Base-by-base conservation (phyloP, 2,797 vertebrate species). In the Heliangelus exortis region DNA sequence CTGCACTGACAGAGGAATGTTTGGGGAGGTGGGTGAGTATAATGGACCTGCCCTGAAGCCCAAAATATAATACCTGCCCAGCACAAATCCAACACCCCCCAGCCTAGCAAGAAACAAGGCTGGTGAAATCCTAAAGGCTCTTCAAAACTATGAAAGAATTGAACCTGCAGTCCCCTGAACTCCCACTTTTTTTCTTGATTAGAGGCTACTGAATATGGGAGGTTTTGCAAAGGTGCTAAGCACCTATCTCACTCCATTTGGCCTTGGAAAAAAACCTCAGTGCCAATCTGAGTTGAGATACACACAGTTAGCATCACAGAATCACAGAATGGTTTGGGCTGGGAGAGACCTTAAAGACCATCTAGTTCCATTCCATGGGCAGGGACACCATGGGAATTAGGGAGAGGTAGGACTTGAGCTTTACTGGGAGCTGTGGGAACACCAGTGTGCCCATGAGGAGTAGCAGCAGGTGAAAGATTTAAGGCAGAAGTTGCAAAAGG, bases 391-490 rank as follows among this genome's bases (percentile, higher is more conserved):
- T 47, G 47, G 19, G 47, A 10, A 47, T 47, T 9, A 21, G 14
- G 15, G 12, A 53, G 39, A 72, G 36, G 9, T 9, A 29, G n/a
- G 39, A 31, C 20, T 36, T 3, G 21, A 81, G 66, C 41, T 67
- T 29, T 45, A 2, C 12, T 15, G 51, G 9, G 36, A 61, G 2
- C 1, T 25, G 12, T 20, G 8, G 26, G 47, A 63, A 17, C 39
- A 43, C 0, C 17, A 0, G 1, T 2, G 36, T 9, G 10, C 54
- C 33, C 54, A 4, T 2, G 9, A 23, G 59, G 4, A 34, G 39
- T 3, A 66, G 7, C 68, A 34, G 23, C 43, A 14, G 34, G 48
- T 4, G 20, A 33, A 11, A 2, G 14, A 39, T 4, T 17, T 1
- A 4, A 74, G 54, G 51, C 26, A 61, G 3, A 15, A 17, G 13